Evolutionary conservation across 1,140 invertebrate genomes (phyloP).

Genomic region (Temnothorax longispinosus): DNA sequence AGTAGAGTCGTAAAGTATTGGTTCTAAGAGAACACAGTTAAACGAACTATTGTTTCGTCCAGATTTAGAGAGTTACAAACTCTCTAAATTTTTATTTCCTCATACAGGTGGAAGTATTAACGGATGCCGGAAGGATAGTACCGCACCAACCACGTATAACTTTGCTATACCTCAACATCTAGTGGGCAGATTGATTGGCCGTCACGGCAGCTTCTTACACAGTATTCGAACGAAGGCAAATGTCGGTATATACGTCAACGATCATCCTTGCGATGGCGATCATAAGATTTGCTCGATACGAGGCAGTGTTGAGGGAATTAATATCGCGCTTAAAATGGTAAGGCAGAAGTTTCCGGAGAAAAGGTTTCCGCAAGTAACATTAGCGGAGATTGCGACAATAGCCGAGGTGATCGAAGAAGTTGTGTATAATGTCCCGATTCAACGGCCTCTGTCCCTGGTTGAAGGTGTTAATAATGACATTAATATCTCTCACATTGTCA

Average conservation of each 20-base stretch:
- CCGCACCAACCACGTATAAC: constrained; percentile 87
- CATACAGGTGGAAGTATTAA: constrained; percentile 88
- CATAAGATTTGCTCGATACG: constrained; percentile 94
- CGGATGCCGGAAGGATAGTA: constrained; percentile 83
- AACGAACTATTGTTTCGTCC: neutral
- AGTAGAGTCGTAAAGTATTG: neutral
- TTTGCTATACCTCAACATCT: constrained; percentile 93
- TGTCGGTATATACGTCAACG: constrained; percentile 92
- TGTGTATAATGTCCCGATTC: neutral
- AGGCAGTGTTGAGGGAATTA: constrained; percentile 92
- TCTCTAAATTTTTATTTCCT: constrained; percentile 10
- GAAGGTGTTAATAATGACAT: constrained; percentile 97
- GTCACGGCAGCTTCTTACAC: constrained; percentile 92
- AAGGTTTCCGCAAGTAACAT: constrained; percentile 91
- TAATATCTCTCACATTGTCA: constrained; percentile 93
- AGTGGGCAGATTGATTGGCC: constrained; percentile 95
- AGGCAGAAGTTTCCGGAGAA: constrained; percentile 93
- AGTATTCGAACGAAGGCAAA: constrained; percentile 92
- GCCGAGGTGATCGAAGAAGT: constrained; percentile 69
- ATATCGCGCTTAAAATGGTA: constrained; percentile 93
- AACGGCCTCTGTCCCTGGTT: constrained; percentile 91
- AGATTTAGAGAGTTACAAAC: neutral
- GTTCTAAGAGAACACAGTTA: neutral
- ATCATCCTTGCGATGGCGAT: constrained; percentile 89
- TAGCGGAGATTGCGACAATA: constrained; percentile 90